phyloP scores from a whole-genome alignment of 2,113 vertebrate genomes.

The Phodopus roborovskii region DNA sequence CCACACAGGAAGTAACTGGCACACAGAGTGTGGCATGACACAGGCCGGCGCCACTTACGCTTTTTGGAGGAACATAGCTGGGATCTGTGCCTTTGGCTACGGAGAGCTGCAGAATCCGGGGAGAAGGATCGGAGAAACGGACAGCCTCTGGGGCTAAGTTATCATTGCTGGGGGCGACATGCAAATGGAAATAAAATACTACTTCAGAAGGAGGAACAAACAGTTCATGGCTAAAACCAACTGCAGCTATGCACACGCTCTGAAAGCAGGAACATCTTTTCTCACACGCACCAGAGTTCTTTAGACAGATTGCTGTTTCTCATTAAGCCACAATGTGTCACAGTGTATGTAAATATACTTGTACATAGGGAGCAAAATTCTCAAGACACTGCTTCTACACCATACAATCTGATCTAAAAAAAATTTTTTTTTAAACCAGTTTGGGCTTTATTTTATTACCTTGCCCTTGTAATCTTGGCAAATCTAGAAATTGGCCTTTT shows the following conservation, averaged over 20 bases:
- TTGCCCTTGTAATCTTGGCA: no score
- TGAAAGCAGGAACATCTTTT: neutral
- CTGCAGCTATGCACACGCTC: neutral
- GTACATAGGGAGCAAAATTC: slow-evolving; percentile 20
- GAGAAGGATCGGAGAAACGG: slow-evolving; percentile 70
- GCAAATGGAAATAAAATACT: slow-evolving; percentile 59
- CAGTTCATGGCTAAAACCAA: neutral
- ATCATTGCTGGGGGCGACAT: slow-evolving; percentile 47
- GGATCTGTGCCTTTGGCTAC: slow-evolving; percentile 70
- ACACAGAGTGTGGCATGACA: neutral
- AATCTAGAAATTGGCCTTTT: no score
- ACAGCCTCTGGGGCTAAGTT: slow-evolving; percentile 11
- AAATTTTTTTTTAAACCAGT: no score
- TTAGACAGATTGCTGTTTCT: neutral
- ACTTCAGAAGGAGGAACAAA: neutral
- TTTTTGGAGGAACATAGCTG: slow-evolving; percentile 69
- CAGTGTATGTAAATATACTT: neutral
- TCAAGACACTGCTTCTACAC: neutral
- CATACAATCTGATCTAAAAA: neutral
- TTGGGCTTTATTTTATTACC: no score
- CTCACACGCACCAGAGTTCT: neutral
- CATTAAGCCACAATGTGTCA: neutral
- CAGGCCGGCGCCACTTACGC: slow-evolving; percentile 75
- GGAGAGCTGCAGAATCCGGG: slow-evolving; percentile 77
- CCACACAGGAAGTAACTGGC: neutral